Evolutionary conservation across 1,140 invertebrate species (phyloP).

Genomic region (Drosophila novamexicana): DNA sequence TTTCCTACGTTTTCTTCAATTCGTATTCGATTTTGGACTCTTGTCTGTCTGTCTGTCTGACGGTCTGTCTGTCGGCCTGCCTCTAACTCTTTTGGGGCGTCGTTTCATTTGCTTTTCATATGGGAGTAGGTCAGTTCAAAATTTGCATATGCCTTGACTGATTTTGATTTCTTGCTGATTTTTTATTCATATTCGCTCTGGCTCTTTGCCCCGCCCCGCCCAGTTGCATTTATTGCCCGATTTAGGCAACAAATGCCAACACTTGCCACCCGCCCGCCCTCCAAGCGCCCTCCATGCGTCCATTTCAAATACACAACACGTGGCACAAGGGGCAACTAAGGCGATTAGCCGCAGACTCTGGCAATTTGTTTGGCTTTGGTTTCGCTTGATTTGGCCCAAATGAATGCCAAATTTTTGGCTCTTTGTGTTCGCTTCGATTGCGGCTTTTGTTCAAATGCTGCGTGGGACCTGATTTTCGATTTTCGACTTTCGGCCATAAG

Average conservation of each 20-base stretch:
- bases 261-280: neutral
- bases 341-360: slow-evolving; percentile 48
- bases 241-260: slow-evolving; percentile 36
- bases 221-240: slow-evolving; percentile 46
- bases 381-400: slow-evolving; percentile 3
- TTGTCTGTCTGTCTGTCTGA: slow-evolving; percentile 8
- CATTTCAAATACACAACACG: slow-evolving; percentile 19
- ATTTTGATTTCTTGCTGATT: slow-evolving; percentile 78
- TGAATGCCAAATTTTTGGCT: slow-evolving; percentile 27
- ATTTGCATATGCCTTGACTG: slow-evolving; percentile 76
- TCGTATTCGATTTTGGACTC: slow-evolving; percentile 49
- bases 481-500: slow-evolving; percentile 15
- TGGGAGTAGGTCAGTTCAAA: slow-evolving; percentile 82
- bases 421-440: slow-evolving; percentile 17
- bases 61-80: slow-evolving; percentile 19
- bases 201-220: slow-evolving; percentile 29
- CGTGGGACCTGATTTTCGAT: slow-evolving; percentile 33
- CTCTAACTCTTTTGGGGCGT: slow-evolving; percentile 42
- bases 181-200: slow-evolving; percentile 65
- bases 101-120: slow-evolving; percentile 74
- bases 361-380: slow-evolving; percentile 52
- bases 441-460: neutral
- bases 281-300: no score
- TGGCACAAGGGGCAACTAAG: slow-evolving; percentile 39
- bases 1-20: slow-evolving; percentile 17